These are phyloP conservation scores for Salvelinus namaycush DNA, from an alignment of 2,113 vertebrate species.

Conservation along the genomic window DNA sequence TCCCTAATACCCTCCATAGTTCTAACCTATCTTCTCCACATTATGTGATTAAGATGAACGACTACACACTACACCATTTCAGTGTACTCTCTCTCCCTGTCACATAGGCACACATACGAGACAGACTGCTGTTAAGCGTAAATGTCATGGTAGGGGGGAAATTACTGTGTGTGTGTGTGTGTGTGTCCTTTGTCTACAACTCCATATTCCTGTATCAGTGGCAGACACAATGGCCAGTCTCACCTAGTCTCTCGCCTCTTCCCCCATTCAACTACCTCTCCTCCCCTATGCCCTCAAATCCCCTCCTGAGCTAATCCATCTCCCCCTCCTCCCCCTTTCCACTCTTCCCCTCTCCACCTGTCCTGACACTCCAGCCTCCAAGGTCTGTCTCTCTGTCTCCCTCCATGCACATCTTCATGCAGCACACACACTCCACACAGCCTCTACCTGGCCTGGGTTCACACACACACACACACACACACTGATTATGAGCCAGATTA, in stretches of 20 bases:
- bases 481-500: slow-evolving; percentile 26
- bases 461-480: neutral
- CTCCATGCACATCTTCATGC: neutral
- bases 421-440: too few species aligned
- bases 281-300: neutral
- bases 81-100: too few species aligned
- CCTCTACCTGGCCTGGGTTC: neutral
- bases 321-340: neutral
- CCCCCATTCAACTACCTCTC: slow-evolving; percentile 18
- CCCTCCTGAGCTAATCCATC: slow-evolving; percentile 14
- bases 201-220: slow-evolving; percentile 4
- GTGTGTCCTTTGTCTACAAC: neutral
- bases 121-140: slow-evolving; percentile 8
- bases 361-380: neutral
- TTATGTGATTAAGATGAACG: slow-evolving; percentile 17
- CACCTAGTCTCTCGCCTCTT: slow-evolving; percentile 19
- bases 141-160: slow-evolving; percentile 18
- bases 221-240: slow-evolving; percentile 4
- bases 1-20: neutral
- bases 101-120: neutral
- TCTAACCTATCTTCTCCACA: slow-evolving; percentile 9
- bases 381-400: slow-evolving; percentile 22
- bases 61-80: neutral
- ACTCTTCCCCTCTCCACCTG: slow-evolving; percentile 17
- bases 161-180: slow-evolving; percentile 7